Evolutionary conservation across 2,113 vertebrate species (phyloP).

Genomic region (Alaudala cheleensis): DNA sequence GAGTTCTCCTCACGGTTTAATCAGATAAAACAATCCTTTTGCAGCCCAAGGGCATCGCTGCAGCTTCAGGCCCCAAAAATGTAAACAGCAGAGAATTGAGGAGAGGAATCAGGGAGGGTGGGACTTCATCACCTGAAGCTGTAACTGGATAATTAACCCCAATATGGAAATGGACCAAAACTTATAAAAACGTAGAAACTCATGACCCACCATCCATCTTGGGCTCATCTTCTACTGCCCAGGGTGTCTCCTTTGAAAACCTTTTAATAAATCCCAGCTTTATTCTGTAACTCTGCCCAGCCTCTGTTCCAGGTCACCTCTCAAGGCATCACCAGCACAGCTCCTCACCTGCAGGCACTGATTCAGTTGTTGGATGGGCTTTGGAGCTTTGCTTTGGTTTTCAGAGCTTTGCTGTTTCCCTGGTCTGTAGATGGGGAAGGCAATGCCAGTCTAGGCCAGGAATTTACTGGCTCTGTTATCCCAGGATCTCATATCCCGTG

Average conservation of each 20-base stretch:
- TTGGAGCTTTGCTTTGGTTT: background rate
- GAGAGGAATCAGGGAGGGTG: background rate
- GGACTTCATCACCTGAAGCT: background rate
- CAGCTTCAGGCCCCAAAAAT: background rate
- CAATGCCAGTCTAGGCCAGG: background rate
- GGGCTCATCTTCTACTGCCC: background rate
- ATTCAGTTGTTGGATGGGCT: background rate
- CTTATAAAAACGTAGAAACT: background rate
- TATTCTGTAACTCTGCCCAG: background rate
- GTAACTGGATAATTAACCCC: background rate
- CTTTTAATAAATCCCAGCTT: background rate
- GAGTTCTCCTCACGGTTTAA: background rate
- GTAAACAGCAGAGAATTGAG: background rate
- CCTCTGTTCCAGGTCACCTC: background rate
- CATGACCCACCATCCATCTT: too few species aligned
- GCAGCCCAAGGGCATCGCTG: background rate
- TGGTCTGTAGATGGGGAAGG: background rate
- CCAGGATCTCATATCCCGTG: background rate
- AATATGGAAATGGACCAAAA: background rate
- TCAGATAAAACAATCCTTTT: background rate
- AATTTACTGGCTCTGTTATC: background rate
- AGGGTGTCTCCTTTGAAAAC: background rate
- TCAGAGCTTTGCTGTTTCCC: background rate
- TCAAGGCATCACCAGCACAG: background rate
- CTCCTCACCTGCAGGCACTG: background rate